phyloP scores from a whole-genome alignment of 2,797 vertebrate genomes.

The Margarornis squamiger region DNA sequence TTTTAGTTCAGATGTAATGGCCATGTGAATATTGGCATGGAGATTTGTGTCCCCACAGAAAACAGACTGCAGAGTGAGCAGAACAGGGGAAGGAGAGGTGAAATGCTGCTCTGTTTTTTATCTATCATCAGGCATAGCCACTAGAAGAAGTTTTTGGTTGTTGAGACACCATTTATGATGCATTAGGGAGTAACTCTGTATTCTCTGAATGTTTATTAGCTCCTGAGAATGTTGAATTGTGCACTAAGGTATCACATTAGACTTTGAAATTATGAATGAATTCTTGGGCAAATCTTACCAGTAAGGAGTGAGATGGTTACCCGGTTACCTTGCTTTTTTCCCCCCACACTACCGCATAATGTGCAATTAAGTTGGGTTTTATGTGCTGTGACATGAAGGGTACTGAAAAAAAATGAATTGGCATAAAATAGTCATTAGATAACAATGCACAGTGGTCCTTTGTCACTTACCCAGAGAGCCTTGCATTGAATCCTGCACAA shows the following conservation, averaged over 20 bases:
- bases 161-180: neutral
- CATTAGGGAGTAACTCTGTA: neutral
- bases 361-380: neutral
- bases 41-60: neutral
- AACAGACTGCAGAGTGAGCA: neutral
- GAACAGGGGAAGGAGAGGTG: neutral
- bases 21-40: neutral
- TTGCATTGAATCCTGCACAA: neutral
- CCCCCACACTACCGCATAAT: rapidly evolving
- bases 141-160: neutral
- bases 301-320: neutral
- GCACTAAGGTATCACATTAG: neutral
- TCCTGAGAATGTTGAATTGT: neutral
- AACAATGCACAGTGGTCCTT: neutral
- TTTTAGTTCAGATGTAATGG: conserved; percentile 15
- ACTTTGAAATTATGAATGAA: neutral
- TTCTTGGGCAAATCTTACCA: neutral
- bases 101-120: neutral
- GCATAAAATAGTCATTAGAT: neutral
- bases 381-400: neutral
- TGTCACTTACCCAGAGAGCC: neutral
- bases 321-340: neutral
- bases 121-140: neutral
- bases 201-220: neutral
- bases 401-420: neutral